These are phyloP conservation scores for Barnardius zonarius DNA, from an alignment of 2,113 vertebrate species.

Conservation along the genomic window DNA sequence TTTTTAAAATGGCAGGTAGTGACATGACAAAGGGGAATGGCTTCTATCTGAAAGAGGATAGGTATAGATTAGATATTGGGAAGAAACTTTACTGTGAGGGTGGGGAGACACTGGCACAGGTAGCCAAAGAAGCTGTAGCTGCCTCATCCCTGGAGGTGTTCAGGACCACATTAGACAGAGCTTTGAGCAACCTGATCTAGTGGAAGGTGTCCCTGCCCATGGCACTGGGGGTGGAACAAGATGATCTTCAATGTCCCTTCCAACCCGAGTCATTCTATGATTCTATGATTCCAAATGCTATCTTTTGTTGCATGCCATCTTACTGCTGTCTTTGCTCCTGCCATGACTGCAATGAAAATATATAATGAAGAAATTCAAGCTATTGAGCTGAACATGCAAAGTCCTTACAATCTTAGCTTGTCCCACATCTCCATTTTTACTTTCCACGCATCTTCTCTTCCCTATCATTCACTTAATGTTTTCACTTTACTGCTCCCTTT, in stretches of 20 bases:
- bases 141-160: not conserved
- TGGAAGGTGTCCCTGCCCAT: not conserved
- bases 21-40: not conserved
- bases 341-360: not conserved
- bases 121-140: not conserved
- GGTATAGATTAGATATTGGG: not conserved
- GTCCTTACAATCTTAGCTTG: not conserved
- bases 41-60: not conserved
- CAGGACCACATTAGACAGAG: not conserved
- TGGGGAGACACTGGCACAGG: not conserved
- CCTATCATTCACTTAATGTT: not conserved
- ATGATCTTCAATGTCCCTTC: not conserved
- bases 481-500: constrained; percentile 28
- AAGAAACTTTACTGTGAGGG: not conserved
- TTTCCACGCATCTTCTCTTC: not conserved
- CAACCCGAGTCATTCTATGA: not conserved
- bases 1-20: not conserved
- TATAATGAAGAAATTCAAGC: not conserved
- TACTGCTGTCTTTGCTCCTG: not conserved
- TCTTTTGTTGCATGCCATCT: not conserved
- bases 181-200: not conserved
- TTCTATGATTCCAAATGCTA: not conserved
- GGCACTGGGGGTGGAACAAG: not conserved
- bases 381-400: not conserved
- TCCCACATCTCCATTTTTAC: not conserved